Percentiles rank a stretch among this genome's conserved stretches.
phyloP scores from a whole-genome alignment of 2,113 vertebrate genomes.

The Rhinichthys klamathensis region DNA sequence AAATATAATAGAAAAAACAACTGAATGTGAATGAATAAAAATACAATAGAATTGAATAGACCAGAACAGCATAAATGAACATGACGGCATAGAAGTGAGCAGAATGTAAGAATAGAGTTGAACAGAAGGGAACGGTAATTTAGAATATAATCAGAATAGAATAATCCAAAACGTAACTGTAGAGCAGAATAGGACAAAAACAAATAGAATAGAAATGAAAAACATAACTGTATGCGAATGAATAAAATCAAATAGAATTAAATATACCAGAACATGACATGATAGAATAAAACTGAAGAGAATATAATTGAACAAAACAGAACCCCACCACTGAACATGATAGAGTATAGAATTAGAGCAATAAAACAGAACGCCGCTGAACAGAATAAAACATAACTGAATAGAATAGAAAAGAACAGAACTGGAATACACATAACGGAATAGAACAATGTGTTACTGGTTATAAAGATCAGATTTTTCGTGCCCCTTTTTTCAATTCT shows the following conservation, averaged over 20 bases:
- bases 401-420: neutral
- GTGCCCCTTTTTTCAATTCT: conserved; percentile 23
- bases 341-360: neutral
- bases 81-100: neutral
- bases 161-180: neutral
- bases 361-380: neutral
- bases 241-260: neutral
- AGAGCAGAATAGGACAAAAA: neutral
- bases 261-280: neutral
- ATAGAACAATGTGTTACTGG: conserved; percentile 19
- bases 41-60: neutral
- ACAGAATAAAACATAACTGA: neutral
- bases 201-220: neutral
- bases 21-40: neutral
- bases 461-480: conserved; percentile 18
- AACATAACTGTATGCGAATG: neutral
- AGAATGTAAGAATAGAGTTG: neutral
- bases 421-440: neutral
- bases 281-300: neutral
- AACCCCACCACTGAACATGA: neutral
- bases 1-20: neutral
- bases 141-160: neutral
- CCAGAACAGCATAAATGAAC: neutral
- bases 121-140: neutral
- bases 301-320: neutral